Evolutionary conservation across 2,888 invertebrate genomes (phyloP).

Genomic region (Anthrax anthrax): DNA sequence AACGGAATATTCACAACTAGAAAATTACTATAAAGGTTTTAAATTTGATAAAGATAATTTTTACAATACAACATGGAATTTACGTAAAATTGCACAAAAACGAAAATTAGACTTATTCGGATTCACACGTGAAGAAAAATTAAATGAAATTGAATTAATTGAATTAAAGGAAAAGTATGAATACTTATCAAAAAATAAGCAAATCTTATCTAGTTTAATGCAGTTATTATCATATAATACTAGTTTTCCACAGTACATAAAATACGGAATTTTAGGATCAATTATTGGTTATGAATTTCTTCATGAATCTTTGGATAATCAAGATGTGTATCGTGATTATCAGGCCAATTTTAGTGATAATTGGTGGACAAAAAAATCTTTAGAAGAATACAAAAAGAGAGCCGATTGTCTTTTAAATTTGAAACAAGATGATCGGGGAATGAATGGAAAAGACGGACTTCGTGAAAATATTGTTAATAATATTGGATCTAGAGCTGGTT

Average conservation of each 20-base stretch:
- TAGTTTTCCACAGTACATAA: slow-evolving; percentile 47
- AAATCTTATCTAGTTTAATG: slow-evolving; percentile 84
- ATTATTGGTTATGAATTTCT: slow-evolving; percentile 16
- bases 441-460: slow-evolving; percentile 11
- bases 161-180: slow-evolving; percentile 79
- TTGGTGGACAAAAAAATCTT: too few relatives aligned
- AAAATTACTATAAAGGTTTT: slow-evolving; percentile 64
- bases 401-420: neutral
- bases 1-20: slow-evolving; percentile 55
- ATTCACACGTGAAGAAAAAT: too few relatives aligned
- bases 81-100: slow-evolving; percentile 35
- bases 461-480: slow-evolving; percentile 17
- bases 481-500: slow-evolving; percentile 15
- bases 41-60: slow-evolving; percentile 52
- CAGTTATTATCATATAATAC: slow-evolving; percentile 83
- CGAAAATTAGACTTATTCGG: slow-evolving; percentile 47
- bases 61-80: slow-evolving; percentile 66
- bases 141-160: too few relatives aligned
- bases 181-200: slow-evolving; percentile 79
- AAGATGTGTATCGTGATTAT: too few relatives aligned
- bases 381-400: neutral
- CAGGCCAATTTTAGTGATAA: too few relatives aligned
- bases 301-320: slow-evolving; percentile 15
- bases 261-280: slow-evolving; percentile 15
- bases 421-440: slow-evolving; percentile 5